Evolutionary conservation across 2,797 vertebrate genomes (phyloP), one percentile per base, ranked within the genome.

Genomic region (Lophotriccus pileatus): DNA sequence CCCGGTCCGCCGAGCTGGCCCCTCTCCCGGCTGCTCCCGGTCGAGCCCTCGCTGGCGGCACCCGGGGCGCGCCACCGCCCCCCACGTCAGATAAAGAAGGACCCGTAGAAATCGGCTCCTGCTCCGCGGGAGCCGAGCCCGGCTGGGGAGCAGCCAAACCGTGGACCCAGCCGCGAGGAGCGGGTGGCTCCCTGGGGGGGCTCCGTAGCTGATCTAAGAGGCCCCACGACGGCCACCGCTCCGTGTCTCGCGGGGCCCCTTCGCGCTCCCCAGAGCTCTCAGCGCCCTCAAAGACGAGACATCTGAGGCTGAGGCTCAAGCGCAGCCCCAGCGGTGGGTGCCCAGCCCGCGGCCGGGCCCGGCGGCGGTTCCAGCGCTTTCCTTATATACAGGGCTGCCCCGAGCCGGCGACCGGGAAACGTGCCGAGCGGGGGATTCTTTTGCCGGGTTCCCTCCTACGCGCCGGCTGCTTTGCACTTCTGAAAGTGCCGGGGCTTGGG

Each of bases 361-460:
- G 14, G 63, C 19, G 46, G 55, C 49, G 22, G 56, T 37, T 68
- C 64, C 75, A 4, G 72, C 12, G 56, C 76, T 55, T 69, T 69
- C 90, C 93, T 95, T 98, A 98, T 99, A 99, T 97, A 98, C 96
- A 76, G 96, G 90, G 96, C 94, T 95, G 95, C 91, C 77, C 73
- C 83, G 82, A 95, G 96, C 97, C 96, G 78, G 72, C 82, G 92
- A 94, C 96, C 96, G 76, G 92, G 97, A 94, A 98, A 98, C 97
- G 92, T 97, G 98, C 98, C 96, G 98, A 98, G 97, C 96, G 94
- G 98, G 98, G 98, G 97, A 99, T 99, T 99, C 99, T 99, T 99
- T 98, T 96, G 97, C 98, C 93, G 98, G 97, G 94, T 98, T 98
- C 98, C 99, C 99, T 99, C 99, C 99, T 98, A 99, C 99, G 99